Evolutionary conservation across 2,113 vertebrate genomes (phyloP), one percentile per base, ranked within the genome.

Genomic region (Nycticebus coucang): DNA sequence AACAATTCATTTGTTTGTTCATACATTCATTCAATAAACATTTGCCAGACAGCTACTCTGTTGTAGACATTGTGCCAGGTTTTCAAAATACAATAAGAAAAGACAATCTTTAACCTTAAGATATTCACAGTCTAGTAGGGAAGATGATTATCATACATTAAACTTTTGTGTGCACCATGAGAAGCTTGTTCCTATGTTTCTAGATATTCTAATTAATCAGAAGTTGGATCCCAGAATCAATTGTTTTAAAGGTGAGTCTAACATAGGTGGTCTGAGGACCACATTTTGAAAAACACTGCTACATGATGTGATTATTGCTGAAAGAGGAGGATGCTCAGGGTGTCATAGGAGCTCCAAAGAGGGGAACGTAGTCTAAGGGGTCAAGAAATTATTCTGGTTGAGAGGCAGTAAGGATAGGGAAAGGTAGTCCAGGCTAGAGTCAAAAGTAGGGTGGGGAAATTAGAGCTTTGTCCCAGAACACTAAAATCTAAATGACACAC

Each of bases 11-110:
- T 92, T 60, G 37, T 93, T 95, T 85, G 85, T 69, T 93, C 18
- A 59, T 80, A 95, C 80, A 93, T 82, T 91, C 89, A 84, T 85
- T 81, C 86, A 96, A 83, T 92, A 96, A 97, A 94, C 89, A 97
- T 79, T 85, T 89, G 33, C 88, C 92, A 97, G 83, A 69, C 69
- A 88, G 66, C 62, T 75, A 94, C 37, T 95, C 94, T 94, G 41
- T 86, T 87, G 30, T 69, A 95, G 59, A 87, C 45, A 94, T 75
- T 83, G 35, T 91, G 60, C 69, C 57, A 91, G 86, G 26, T 95
- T 79, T 95, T 95, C 93, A 96, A 96, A 95, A 88, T 74, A 95
- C 60, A 92, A 64, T 37, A 91, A 62, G 28, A 94, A 93, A 95
- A 94, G 35, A 94, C 9, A 87, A 62, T 66, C 75, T 64, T 84